Percentiles rank a stretch among this genome's conserved stretches.
Evolutionary conservation across 2,888 invertebrate genomes (phyloP).

Genomic region (Seira ritae): DNA sequence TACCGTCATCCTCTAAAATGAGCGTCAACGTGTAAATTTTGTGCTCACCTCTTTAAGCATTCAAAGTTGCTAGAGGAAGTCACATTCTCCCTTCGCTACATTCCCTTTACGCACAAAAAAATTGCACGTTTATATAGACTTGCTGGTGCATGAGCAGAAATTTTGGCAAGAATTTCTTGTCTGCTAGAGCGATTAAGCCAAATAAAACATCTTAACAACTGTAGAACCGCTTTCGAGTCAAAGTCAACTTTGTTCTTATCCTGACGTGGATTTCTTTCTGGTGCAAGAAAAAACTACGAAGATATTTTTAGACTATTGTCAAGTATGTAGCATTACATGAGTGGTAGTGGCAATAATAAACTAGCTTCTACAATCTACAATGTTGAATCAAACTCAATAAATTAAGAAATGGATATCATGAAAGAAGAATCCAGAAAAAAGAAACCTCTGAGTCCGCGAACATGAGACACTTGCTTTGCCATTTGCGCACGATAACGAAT

Average conservation of each 20-base stretch:
- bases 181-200: neutral
- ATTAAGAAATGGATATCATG: neutral
- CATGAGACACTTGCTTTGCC: neutral
- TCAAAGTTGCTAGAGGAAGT: neutral
- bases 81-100: constrained; percentile 11
- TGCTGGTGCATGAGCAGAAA: neutral
- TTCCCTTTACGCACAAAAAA: constrained; percentile 20
- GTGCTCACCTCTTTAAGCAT: constrained; percentile 9
- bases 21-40: constrained; percentile 14
- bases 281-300: constrained; percentile 33
- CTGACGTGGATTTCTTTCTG: constrained; percentile 45
- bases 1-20: constrained; percentile 16
- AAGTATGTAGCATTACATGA: constrained; percentile 13
- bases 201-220: neutral
- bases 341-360: neutral
- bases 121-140: constrained; percentile 31
- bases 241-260: constrained; percentile 24
- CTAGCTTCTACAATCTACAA: no score
- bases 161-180: neutral
- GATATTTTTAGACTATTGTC: constrained; percentile 61
- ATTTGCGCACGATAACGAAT: neutral
- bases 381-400: neutral
- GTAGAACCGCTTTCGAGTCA: neutral
- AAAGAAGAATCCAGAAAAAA: neutral
- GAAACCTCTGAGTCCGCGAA: neutral